A percentile compares a stretch with the other conserved stretches of the same genome.
phyloP scores from a whole-genome alignment of 2,797 vertebrate species.

The Hydrolagus colliei region DNA sequence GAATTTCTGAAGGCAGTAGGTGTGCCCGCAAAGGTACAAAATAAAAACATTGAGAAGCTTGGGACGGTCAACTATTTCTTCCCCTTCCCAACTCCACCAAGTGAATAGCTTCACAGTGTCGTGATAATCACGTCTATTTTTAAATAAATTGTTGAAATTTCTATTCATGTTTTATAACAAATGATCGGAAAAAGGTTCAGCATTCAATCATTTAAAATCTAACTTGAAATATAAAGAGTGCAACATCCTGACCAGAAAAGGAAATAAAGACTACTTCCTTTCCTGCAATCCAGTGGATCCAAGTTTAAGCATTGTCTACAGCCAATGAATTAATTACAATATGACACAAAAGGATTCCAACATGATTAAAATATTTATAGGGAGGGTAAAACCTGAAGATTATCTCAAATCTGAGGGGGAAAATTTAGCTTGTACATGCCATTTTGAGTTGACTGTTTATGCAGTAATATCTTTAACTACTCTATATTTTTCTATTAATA shows the following conservation, averaged over 20 bases:
- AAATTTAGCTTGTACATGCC: no score
- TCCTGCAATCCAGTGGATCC: no score
- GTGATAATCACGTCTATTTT: neutral
- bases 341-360: no score
- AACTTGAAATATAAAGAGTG: neutral
- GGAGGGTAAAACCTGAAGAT: no score
- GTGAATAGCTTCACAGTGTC: neutral
- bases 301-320: no score
- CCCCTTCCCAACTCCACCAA: neutral
- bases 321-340: no score
- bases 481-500: no score
- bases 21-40: neutral
- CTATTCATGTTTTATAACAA: no score
- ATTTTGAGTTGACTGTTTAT: no score
- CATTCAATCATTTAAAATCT: neutral
- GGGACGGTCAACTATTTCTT: conserved; percentile 4
- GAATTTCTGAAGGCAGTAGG: neutral
- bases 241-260: neutral
- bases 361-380: no score
- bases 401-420: no score
- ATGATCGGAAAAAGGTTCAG: neutral
- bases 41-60: conserved; percentile 7
- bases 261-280: neutral
- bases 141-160: neutral
- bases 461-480: no score